Evolutionary conservation across 2,113 vertebrate genomes (phyloP).

Genomic region (Tachuris rubrigastra): DNA sequence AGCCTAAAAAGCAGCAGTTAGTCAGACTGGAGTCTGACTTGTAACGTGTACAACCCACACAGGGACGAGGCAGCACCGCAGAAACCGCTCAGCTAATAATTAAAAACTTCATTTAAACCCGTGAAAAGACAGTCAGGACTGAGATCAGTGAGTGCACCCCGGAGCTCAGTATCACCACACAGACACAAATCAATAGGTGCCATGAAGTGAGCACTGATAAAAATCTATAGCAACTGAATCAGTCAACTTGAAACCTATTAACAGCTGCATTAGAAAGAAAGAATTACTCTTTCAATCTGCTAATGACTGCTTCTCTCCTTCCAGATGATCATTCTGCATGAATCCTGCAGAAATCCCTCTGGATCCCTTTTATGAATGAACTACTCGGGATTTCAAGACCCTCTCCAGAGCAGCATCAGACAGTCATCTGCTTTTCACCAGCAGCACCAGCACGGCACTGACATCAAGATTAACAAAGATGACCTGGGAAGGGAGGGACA

Average conservation of each 20-base stretch:
- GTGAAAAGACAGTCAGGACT: not conserved
- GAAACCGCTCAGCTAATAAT: not conserved
- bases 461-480: not conserved
- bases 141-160: not conserved
- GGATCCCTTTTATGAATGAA: not conserved
- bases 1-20: not conserved
- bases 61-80: not conserved
- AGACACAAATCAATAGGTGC: constrained; percentile 43
- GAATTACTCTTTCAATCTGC: not conserved
- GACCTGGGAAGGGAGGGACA: not conserved
- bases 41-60: not conserved
- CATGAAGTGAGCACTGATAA: constrained; percentile 8
- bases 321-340: not conserved
- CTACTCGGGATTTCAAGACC: not conserved
- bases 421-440: not conserved
- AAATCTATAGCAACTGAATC: constrained; percentile 17
- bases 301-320: not conserved
- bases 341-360: not conserved
- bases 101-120: not conserved
- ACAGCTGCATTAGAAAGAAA: constrained; percentile 1
- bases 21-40: not conserved
- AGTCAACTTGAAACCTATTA: constrained; percentile 37
- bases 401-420: not conserved
- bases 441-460: not conserved
- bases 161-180: not conserved